Conservation (phyloP, 2,888 invertebrate genomes). For the Agrochola lota region DNA sequence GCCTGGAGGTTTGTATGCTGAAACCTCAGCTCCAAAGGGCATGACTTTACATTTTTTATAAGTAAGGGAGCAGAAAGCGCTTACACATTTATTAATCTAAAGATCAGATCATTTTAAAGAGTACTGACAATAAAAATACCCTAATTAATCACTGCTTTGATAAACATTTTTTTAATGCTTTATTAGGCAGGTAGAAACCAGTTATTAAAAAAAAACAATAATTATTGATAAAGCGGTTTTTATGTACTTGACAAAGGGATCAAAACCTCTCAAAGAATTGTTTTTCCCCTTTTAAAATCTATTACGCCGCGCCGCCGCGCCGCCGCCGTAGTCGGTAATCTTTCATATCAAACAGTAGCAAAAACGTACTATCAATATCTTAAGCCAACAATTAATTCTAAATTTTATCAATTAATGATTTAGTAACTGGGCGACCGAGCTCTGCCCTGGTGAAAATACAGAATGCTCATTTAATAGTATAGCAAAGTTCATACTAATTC, state of each 20-base stretch:
- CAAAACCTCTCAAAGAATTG: neutral
- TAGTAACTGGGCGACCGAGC: too few species aligned
- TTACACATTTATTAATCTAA: neutral
- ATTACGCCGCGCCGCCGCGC: neutral
- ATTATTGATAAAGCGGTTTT: too few species aligned
- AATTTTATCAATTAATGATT: conserved; percentile 22
- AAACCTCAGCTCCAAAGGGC: too few species aligned
- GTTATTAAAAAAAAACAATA: too few species aligned
- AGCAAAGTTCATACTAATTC: too few species aligned
- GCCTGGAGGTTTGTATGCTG: too few species aligned
- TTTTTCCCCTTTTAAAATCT: neutral
- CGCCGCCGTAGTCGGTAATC: neutral
- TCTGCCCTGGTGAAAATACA: too few species aligned
- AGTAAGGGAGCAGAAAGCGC: too few species aligned
- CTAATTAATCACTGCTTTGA: neutral
- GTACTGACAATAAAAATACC: neutral
- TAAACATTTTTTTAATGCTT: neutral
- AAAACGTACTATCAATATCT: neutral
- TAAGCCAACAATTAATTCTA: conserved; percentile 10
- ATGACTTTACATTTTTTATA: too few species aligned
- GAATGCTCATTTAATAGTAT: too few species aligned
- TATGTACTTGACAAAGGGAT: neutral
- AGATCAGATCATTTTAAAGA: neutral
- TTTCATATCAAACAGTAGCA: conserved; percentile 20
- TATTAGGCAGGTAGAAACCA: neutral